Evolutionary conservation across 1,140 invertebrate genomes (phyloP).

Genomic region (Portunus trituberculatus): DNA sequence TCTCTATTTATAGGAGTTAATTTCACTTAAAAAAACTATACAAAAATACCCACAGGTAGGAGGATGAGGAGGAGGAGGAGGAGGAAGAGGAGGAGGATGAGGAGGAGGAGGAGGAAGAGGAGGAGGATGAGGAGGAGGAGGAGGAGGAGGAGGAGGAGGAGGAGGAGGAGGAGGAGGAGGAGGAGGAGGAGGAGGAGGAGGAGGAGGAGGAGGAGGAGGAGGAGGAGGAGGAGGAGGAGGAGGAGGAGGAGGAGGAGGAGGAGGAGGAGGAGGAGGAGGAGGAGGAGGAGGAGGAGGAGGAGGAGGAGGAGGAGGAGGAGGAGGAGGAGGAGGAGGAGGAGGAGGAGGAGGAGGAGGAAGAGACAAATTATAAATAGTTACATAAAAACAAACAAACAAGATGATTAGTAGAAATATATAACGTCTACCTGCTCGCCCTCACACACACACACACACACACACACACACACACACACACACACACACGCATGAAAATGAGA

Average conservation of each 20-base stretch:
- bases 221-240: too few relatives aligned
- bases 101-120: not conserved
- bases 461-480: constrained; percentile 23
- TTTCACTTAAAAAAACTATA: too few relatives aligned
- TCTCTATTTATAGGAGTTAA: too few relatives aligned
- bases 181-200: too few relatives aligned
- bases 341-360: not conserved
- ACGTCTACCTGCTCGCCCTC: not conserved
- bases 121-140: too few relatives aligned
- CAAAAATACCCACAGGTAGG: too few relatives aligned
- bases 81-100: not conserved
- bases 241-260: too few relatives aligned
- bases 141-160: too few relatives aligned
- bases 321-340: not conserved
- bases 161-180: too few relatives aligned
- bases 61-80: not conserved
- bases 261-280: not conserved
- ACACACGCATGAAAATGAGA: not conserved
- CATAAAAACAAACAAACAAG: too few relatives aligned
- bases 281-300: not conserved
- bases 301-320: not conserved
- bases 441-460: not conserved
- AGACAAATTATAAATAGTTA: not conserved
- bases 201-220: too few relatives aligned
- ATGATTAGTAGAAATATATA: too few relatives aligned